Base-by-base conservation (phyloP, 1,140 invertebrate genomes). In the Uloborus diversus region DNA sequence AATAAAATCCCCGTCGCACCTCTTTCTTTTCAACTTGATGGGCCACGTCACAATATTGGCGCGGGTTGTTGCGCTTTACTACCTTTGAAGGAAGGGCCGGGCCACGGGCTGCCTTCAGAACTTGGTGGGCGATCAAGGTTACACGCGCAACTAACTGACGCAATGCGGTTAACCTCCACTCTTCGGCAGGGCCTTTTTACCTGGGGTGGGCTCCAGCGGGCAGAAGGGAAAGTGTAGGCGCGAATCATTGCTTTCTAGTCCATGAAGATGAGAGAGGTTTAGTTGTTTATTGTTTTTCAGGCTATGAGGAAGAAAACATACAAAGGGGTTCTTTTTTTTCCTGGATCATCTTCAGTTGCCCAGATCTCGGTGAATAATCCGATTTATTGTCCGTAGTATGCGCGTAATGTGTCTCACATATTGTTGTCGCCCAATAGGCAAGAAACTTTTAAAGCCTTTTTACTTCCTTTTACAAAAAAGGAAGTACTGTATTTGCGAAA, bases 41-140 rank as follows among this genome's bases (percentile, higher is more conserved):
- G 20, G n/a, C n/a, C 11, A 59, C 57, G 71, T 75, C 71, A 75
- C 59, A 75, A 75, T 75, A 75, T 75, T 75, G 62, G 35, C 35
- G 64, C 57, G 28, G 35, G 20, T 37, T 64, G 37, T 25, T 64
- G 51, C 32, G 65, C 47, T 70, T 57, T 33, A 47, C 69, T 73
- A 57, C 32, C 56, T 30, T 53, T 75, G 37, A n/a, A 56, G 62
- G 32, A 37, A 78, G 49, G 73, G 73, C 37, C 57, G 71, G 71
- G 71, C 56, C n/a, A 17, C 33, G 37, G 37, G 27, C 35, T 37
- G 30, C 20, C 47, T 75, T 42, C 13, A 37, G 20, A 37, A 14
- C 73, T 66, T 57, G 1, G 73, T 78, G 62, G 73, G 73, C 73
- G 73, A 78, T 66, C 73, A 78, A 78, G 73, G 73, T 78, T 66